Percentiles rank a stretch among this genome's conserved stretches.
Evolutionary conservation across 2,113 vertebrate species (phyloP).

Genomic region (Pycnonotus jocosus): DNA sequence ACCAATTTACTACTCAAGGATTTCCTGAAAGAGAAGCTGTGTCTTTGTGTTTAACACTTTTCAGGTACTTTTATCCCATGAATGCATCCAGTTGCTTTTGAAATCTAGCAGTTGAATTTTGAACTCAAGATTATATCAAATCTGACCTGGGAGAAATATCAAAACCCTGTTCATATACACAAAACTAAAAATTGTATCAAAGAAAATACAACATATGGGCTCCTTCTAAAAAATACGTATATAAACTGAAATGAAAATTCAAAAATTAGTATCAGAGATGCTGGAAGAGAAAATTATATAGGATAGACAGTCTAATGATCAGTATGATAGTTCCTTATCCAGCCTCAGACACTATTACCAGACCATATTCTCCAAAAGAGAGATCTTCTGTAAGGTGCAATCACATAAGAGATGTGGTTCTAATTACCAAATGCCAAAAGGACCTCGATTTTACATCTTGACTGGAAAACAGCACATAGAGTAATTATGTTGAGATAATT

Average conservation of each 20-base stretch:
- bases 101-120: neutral
- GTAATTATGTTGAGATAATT: conserved; percentile 42
- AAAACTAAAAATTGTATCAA: neutral
- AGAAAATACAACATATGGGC: neutral
- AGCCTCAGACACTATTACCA: neutral
- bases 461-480: conserved; percentile 7
- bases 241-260: neutral
- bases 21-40: neutral
- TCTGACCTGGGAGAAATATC: neutral
- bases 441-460: conserved; percentile 14
- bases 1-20: neutral
- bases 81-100: neutral
- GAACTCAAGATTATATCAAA: neutral
- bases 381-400: neutral
- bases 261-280: neutral
- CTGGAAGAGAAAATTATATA: neutral
- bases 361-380: neutral
- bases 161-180: neutral
- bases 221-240: neutral
- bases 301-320: neutral
- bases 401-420: neutral
- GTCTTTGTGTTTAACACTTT: neutral
- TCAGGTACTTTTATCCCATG: neutral
- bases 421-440: conserved; percentile 24
- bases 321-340: neutral